A percentile compares a stretch with the other conserved stretches of the same genome.
Conservation (phyloP, 2,113 vertebrate genomes). For the Notothenia coriiceps region DNA sequence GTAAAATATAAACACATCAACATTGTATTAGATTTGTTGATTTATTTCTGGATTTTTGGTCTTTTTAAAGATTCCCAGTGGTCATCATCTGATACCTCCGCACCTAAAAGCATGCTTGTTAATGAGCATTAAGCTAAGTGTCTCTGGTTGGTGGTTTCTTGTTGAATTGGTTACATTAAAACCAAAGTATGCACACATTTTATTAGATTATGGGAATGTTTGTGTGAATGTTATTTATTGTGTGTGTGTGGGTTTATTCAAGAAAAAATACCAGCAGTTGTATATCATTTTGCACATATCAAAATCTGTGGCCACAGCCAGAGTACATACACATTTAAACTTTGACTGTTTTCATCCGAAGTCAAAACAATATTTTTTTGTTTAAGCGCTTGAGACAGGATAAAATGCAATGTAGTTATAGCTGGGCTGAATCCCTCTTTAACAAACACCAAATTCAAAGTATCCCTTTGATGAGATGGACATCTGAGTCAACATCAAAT, state of each 20-base stretch:
- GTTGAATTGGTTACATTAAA: neutral
- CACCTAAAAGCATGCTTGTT: neutral
- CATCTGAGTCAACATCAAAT: no score
- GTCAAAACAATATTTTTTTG: constrained; percentile 35
- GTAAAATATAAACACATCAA: neutral
- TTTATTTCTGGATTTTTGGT: neutral
- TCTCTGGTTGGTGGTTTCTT: constrained; percentile 11
- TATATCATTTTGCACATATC: constrained; percentile 30
- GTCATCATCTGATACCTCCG: neutral
- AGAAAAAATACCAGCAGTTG: constrained; percentile 14
- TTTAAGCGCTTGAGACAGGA: constrained; percentile 65
- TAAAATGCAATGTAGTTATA: constrained; percentile 52
- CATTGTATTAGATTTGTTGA: neutral
- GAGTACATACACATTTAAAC: constrained; percentile 18
- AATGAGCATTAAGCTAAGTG: neutral
- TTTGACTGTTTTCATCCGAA: constrained; percentile 64
- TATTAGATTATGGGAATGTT: neutral
- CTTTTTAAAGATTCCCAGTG: neutral
- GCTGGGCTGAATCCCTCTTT: constrained; percentile 59
- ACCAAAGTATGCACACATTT: constrained; percentile 34
- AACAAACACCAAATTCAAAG: constrained; percentile 14
- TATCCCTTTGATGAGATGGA: neutral
- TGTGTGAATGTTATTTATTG: neutral
- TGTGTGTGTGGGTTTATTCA: constrained; percentile 3
- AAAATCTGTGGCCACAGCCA: constrained; percentile 50